phyloP scores from a whole-genome alignment of 2,797 vertebrate species.

The Cyclura pinguis region DNA sequence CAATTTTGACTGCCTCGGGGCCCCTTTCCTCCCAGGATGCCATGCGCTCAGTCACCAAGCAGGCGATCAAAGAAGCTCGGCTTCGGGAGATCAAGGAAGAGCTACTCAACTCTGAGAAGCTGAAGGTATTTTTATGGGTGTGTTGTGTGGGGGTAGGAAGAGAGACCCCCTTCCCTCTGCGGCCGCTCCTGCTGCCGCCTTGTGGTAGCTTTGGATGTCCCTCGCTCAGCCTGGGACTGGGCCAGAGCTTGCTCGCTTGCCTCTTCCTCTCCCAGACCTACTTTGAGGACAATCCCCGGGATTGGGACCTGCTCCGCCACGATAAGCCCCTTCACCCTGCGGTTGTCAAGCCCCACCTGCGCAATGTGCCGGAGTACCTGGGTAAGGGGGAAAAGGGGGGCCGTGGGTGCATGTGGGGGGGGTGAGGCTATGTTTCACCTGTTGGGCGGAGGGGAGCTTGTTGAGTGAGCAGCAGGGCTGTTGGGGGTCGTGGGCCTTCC shows the following conservation, averaged over 20 bases:
- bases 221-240: neutral
- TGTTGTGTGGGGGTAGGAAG: neutral
- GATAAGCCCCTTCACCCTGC: slow-evolving; percentile 92
- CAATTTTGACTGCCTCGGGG: too few species aligned
- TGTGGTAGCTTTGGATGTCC: too few species aligned
- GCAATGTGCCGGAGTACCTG: slow-evolving; percentile 91
- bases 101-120: slow-evolving; percentile 92
- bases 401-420: too few species aligned
- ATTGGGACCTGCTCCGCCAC: slow-evolving; percentile 90
- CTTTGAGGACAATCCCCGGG: slow-evolving; percentile 94
- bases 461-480: neutral
- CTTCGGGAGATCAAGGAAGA: slow-evolving; percentile 95
- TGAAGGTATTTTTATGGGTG: slow-evolving; percentile 83
- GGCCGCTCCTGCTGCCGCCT: too few species aligned
- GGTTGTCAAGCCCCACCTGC: slow-evolving; percentile 89
- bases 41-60: slow-evolving; percentile 95
- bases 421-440: neutral
- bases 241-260: too few species aligned
- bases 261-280: slow-evolving; percentile 81
- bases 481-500: neutral
- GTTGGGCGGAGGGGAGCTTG: too few species aligned
- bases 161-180: neutral
- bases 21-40: slow-evolving; percentile 83
- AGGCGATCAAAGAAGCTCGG: slow-evolving; percentile 90
- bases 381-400: slow-evolving; percentile 73